phyloP scores from a whole-genome alignment of 2,797 vertebrate genomes.

The Mus minutoides region DNA sequence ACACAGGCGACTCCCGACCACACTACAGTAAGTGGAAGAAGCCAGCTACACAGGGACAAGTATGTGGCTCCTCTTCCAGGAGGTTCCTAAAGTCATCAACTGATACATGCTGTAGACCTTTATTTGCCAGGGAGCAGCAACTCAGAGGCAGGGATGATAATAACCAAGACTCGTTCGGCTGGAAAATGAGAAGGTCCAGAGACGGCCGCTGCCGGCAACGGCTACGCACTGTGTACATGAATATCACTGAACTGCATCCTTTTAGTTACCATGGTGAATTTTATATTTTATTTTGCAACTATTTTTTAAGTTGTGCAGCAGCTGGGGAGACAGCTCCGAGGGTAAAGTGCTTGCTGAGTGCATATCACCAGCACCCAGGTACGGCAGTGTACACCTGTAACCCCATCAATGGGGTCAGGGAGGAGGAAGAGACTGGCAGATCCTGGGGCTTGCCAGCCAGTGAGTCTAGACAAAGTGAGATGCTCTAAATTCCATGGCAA shows the following conservation, averaged over 20 bases:
- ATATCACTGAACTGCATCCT: background rate
- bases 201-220: fast-evolving
- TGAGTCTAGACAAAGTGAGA: background rate
- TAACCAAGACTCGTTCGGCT: too few species aligned
- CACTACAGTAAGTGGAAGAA: background rate
- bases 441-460: background rate
- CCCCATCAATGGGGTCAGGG: background rate
- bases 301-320: background rate
- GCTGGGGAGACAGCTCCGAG: background rate
- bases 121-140: background rate
- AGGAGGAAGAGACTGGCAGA: background rate
- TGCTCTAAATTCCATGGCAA: background rate
- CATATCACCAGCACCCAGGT: background rate
- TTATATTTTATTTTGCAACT: background rate
- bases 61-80: background rate
- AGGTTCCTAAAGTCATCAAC: background rate
- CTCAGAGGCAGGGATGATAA: fast-evolving
- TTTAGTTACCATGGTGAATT: background rate
- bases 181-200: background rate
- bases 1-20: background rate
- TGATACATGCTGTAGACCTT: background rate
- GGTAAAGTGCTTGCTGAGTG: too few species aligned
- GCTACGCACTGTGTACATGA: background rate
- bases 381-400: background rate
- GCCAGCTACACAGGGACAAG: background rate